phyloP scores from a whole-genome alignment of 2,888 invertebrate species.

The Eretmocerus hayati region DNA sequence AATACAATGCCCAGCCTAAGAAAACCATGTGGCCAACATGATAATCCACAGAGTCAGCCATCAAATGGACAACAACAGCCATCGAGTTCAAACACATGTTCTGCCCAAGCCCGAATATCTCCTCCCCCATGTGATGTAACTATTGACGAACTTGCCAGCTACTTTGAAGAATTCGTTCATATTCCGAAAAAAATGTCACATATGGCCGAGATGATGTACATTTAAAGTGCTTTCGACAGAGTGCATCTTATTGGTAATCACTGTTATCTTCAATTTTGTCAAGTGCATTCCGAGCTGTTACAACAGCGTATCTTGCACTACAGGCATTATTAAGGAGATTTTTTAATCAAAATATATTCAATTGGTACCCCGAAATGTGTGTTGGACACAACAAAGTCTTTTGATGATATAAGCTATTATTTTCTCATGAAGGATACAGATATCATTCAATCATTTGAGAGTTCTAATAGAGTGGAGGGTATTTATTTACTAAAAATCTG shows the following conservation, averaged over 20 bases:
- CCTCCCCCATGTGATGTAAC: conserved; percentile 76
- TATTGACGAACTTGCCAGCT: conserved; percentile 90
- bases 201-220: conserved; percentile 99
- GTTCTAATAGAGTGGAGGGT: too few species aligned
- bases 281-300: too few species aligned
- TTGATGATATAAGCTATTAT: too few species aligned
- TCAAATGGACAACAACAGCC: conserved; percentile 29
- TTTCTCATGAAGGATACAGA: too few species aligned
- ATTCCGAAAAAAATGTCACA: conserved; percentile 97
- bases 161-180: conserved; percentile 91
- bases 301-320: too few species aligned
- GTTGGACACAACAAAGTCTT: too few species aligned
- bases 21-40: conserved; percentile 24
- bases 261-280: too few species aligned
- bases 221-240: conserved; percentile 50
- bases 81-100: conserved; percentile 54
- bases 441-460: too few species aligned
- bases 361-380: too few species aligned
- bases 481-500: too few species aligned
- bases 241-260: background rate
- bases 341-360: too few species aligned
- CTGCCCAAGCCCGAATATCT: conserved; percentile 68
- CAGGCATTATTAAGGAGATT: too few species aligned
- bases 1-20: conserved; percentile 44
- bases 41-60: conserved; percentile 17